Base-by-base conservation (phyloP, 2,888 invertebrate species). In the Pristionchus arcanus region DNA sequence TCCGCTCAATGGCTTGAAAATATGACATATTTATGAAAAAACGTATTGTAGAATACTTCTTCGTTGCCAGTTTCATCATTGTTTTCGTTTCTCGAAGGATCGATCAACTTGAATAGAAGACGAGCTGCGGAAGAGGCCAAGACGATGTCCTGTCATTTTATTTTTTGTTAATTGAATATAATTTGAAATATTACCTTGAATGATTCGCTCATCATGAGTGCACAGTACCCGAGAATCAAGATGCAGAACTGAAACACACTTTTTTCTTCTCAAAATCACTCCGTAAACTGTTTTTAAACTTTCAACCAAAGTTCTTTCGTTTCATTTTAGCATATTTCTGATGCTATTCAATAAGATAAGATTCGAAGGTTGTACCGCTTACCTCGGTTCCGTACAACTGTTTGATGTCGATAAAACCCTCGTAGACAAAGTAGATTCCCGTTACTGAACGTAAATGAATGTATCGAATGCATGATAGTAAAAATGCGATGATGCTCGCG, bases 341-440 rank as follows among this genome's bases (percentile, higher is more conserved):
- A 42, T 9, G n/a, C n/a, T n/a, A n/a, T n/a, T n/a, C n/a, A n/a
- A n/a, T n/a, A n/a, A n/a, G n/a, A n/a, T n/a, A n/a, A n/a, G n/a
- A n/a, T n/a, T n/a, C n/a, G n/a, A n/a, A n/a, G n/a, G n/a, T 55
- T 55, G 55, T 13, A 55, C 13, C 19, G 7, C 42, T 77, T 13
- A 77, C 74, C 42, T 37, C 74, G 0, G 74, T 77, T 4, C 42
- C 25, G 42, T 77, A 77, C 74, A 77, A 11, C 25, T 37, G 25
- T 42, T 77, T 37, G 74, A 77, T 77, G 15, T 25, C 42, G 31
- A 77, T 77, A 9, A 42, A 11, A 0, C 74, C 74, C 2, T 21
- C 25, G 74, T 42, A 77, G 42, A 77, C 74, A 21, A 77, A 77
- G 42, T 77, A 77, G 74, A 77, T 77, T n/a, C 74, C 74, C n/a